These are phyloP conservation scores for Sebastes oblongus DNA, from an alignment of 2,797 vertebrate species.

Conservation along the genomic window DNA sequence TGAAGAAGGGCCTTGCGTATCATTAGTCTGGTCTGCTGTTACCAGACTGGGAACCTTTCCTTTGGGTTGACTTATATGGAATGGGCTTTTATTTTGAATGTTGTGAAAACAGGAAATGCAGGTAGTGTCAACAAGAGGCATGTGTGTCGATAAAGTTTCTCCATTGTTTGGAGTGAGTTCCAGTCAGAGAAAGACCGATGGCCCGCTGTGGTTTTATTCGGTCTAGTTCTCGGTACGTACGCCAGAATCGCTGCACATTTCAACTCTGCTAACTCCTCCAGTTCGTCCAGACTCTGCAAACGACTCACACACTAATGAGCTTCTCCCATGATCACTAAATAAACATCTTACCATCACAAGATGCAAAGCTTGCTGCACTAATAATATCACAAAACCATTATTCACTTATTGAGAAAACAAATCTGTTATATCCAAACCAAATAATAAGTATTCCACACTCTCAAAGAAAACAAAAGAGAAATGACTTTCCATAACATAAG, in stretches of 20 bases:
- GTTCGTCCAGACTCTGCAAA: too few species aligned
- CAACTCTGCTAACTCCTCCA: too few species aligned
- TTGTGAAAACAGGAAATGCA: too few species aligned
- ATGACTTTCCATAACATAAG: background rate
- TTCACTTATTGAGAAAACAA: background rate
- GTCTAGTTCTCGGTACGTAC: too few species aligned
- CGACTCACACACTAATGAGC: background rate
- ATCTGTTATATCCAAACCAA: background rate
- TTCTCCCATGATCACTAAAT: background rate
- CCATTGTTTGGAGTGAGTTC: too few species aligned
- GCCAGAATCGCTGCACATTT: too few species aligned
- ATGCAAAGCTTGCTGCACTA: background rate
- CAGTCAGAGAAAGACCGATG: too few species aligned
- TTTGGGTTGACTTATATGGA: background rate
- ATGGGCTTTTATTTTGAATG: too few species aligned
- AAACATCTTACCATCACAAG: background rate
- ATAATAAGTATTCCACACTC: background rate
- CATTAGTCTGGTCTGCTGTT: background rate
- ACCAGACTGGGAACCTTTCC: background rate
- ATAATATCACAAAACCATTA: background rate
- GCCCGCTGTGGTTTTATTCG: too few species aligned
- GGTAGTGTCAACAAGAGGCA: too few species aligned
- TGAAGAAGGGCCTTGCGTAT: conserved; percentile 15
- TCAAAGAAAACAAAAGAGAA: background rate
- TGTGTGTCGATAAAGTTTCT: too few species aligned